Conservation (phyloP, 2,113 vertebrate genomes). For the Bombycilla garrulus region DNA sequence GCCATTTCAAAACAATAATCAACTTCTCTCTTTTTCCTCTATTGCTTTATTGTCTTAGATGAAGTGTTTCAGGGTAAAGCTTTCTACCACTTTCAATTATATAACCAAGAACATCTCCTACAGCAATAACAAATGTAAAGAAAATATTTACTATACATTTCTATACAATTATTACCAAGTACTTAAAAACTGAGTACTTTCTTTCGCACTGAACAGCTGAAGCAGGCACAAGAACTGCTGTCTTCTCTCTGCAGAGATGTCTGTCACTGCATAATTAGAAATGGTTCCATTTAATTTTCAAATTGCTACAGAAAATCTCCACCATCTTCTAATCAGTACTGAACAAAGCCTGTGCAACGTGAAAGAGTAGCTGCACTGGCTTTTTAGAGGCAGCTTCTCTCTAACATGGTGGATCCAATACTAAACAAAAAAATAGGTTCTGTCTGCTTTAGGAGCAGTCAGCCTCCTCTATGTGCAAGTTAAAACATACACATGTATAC, state of each 20-base stretch:
- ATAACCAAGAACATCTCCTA: not conserved
- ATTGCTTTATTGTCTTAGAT: not conserved
- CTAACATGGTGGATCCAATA: not conserved
- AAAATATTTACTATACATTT: not conserved
- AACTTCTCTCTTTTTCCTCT: not conserved
- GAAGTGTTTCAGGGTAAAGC: not conserved
- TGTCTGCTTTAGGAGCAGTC: not conserved
- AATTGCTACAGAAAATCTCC: not conserved
- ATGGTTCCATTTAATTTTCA: not conserved
- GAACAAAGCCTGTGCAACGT: not conserved
- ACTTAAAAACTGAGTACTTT: not conserved
- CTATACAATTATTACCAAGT: not conserved
- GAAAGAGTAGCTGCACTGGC: not conserved
- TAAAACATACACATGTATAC: not conserved
- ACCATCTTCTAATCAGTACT: not conserved
- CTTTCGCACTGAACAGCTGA: not conserved
- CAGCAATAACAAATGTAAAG: not conserved
- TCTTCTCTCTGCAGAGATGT: not conserved
- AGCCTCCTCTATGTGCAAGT: not conserved
- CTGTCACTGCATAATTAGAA: conserved; percentile 27
- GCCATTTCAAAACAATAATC: not conserved
- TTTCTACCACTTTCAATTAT: not conserved
- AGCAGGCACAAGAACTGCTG: not conserved
- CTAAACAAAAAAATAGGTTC: not conserved
- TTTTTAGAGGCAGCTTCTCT: not conserved